Conservation (phyloP, 92 coral and sea anemone genomes). For the Meandrina meandrites region DNA sequence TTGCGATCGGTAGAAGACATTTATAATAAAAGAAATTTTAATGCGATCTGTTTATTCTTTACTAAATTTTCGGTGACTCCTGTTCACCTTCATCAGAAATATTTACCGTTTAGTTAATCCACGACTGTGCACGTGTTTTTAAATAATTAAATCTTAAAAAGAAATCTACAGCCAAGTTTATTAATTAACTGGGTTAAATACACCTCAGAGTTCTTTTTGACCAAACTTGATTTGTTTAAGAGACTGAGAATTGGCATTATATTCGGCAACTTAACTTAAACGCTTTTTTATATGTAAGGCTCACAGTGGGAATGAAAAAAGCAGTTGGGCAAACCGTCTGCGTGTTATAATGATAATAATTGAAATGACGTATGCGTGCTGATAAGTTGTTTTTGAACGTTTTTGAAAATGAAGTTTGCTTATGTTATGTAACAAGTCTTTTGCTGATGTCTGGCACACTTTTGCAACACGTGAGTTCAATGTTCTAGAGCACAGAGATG, state of each 20-base stretch:
- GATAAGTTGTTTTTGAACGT: too few species aligned
- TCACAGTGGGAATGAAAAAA: background rate
- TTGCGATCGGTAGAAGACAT: too few species aligned
- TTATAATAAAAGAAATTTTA: too few species aligned
- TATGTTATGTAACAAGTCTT: background rate
- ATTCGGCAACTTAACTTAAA: background rate
- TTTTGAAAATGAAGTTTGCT: too few species aligned
- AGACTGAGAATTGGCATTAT: background rate
- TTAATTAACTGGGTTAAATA: background rate
- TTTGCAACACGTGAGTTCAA: background rate
- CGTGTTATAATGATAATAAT: background rate
- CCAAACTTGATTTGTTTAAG: background rate
- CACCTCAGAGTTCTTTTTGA: background rate
- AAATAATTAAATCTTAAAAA: background rate
- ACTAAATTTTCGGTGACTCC: too few species aligned
- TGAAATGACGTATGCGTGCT: background rate
- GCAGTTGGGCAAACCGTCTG: background rate
- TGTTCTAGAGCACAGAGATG: too few species aligned
- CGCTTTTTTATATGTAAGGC: background rate
- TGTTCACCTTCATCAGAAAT: too few species aligned
- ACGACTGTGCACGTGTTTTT: background rate
- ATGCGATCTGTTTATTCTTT: too few species aligned
- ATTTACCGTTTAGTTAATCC: background rate
- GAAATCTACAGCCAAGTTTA: background rate
- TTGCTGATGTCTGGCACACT: background rate